phyloP scores from a whole-genome alignment of 2,888 invertebrate species.

The Athalia circularis region DNA sequence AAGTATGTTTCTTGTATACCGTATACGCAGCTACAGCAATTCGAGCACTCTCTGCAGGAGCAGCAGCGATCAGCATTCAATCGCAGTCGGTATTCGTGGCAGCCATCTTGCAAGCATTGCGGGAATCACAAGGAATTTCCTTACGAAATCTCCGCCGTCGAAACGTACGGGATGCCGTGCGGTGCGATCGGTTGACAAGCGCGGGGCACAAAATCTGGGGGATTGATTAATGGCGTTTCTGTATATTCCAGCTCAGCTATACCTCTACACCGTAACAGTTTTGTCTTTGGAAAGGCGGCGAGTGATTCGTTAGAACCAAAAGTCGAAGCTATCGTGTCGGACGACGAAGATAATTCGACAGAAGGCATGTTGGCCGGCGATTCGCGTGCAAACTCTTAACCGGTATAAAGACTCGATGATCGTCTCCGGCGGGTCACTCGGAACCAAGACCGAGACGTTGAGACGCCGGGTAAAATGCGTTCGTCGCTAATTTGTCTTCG shows the following conservation, averaged over 20 bases:
- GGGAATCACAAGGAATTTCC: constrained; percentile 18
- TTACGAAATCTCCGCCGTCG: background rate
- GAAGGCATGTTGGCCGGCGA: constrained; percentile 27
- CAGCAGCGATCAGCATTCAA: no score
- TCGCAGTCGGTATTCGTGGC: no score
- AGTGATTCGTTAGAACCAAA: constrained; percentile 40
- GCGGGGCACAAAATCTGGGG: constrained; percentile 17
- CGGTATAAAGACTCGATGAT: background rate
- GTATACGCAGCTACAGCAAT: no score
- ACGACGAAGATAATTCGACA: constrained; percentile 8
- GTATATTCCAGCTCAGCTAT: no score
- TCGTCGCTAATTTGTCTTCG: constrained; percentile 24
- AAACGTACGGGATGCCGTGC: background rate
- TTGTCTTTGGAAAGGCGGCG: constrained; percentile 35
- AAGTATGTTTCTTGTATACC: no score
- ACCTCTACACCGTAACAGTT: background rate
- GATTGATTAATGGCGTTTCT: constrained; percentile 11
- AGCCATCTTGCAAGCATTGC: no score
- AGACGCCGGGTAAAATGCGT: background rate
- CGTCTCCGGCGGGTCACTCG: background rate
- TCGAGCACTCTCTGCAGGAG: no score
- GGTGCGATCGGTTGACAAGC: constrained; percentile 1
- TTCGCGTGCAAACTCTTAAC: constrained; percentile 31
- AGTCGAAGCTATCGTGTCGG: constrained; percentile 31
- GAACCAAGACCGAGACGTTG: background rate